Percentiles rank a stretch among this genome's conserved stretches.
phyloP scores from a whole-genome alignment of 2,888 invertebrate genomes.

The Pycnomerus fuliginosus region DNA sequence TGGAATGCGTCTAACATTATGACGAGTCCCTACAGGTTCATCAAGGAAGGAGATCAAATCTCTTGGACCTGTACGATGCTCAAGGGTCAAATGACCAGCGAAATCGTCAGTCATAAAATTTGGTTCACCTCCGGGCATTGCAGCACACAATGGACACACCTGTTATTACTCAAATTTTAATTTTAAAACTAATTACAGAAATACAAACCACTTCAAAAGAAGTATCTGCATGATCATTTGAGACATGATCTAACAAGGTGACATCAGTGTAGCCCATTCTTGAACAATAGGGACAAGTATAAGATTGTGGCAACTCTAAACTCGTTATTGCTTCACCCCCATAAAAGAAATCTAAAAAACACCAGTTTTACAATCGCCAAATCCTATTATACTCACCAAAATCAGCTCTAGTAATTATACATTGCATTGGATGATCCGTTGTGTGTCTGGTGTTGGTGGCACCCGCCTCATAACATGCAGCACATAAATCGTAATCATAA shows the following conservation, averaged over 20 bases:
- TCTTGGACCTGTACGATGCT: constrained; percentile 78
- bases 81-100: constrained; percentile 91
- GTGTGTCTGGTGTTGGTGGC: constrained; percentile 90
- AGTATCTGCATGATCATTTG: constrained; percentile 88
- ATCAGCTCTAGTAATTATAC: constrained; percentile 94
- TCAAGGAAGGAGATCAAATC: constrained; percentile 93
- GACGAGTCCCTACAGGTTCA: constrained; percentile 72
- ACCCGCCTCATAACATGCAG: constrained; percentile 91
- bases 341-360: constrained; percentile 82
- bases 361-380: constrained; percentile 12
- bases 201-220: constrained; percentile 80
- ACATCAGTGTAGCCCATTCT: constrained; percentile 94
- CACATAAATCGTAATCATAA: constrained; percentile 98
- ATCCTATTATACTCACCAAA: constrained; percentile 68
- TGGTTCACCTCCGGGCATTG: constrained; percentile 94
- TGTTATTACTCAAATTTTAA: constrained; percentile 50
- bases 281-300: constrained; percentile 97
- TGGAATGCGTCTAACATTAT: constrained; percentile 52
- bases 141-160: constrained; percentile 97
- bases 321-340: constrained; percentile 89
- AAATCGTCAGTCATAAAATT: constrained; percentile 98
- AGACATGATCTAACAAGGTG: constrained; percentile 87
- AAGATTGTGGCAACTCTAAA: constrained; percentile 91
- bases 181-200: constrained; percentile 1
- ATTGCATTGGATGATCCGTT: constrained; percentile 98